A percentile compares a stretch with the other conserved stretches of the same genome.
These are phyloP conservation scores for Apogon hyalosoma DNA, from an alignment of 2,797 vertebrate genomes.

Conservation along the genomic window DNA sequence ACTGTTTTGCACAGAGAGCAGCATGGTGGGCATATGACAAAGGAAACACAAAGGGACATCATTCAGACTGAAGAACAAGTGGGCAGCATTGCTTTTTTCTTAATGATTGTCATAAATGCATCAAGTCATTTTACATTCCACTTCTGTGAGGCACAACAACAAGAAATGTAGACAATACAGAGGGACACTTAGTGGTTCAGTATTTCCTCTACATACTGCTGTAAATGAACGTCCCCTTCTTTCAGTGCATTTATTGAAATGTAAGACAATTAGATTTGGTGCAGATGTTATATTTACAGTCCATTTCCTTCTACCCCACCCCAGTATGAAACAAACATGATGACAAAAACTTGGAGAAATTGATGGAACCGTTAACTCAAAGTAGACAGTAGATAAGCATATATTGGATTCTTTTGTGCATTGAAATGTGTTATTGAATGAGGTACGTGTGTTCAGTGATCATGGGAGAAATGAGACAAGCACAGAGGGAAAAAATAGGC, in stretches of 20 bases:
- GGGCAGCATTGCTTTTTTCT: slow-evolving; percentile 29
- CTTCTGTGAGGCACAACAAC: slow-evolving; percentile 31
- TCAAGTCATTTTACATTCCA: slow-evolving; percentile 29
- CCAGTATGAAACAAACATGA: slow-evolving; percentile 19
- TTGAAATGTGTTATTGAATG: slow-evolving; percentile 47
- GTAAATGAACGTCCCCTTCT: not conserved
- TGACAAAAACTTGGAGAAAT: slow-evolving; percentile 25
- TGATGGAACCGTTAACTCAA: slow-evolving; percentile 21
- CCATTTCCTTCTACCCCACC: not conserved
- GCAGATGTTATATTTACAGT: slow-evolving; percentile 31
- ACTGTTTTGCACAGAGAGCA: slow-evolving; percentile 58
- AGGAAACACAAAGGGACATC: slow-evolving; percentile 39
- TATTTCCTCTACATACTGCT: slow-evolving; percentile 5
- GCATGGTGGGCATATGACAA: slow-evolving; percentile 54
- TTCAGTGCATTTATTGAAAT: slow-evolving; percentile 77
- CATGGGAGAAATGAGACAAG: slow-evolving; percentile 47
- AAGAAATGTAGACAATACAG: slow-evolving; percentile 42
- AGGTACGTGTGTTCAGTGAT: slow-evolving; percentile 57
- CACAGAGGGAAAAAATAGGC: slow-evolving; percentile 28
- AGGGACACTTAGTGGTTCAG: slow-evolving; percentile 11
- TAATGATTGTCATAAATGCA: slow-evolving; percentile 27
- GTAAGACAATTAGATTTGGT: slow-evolving; percentile 50
- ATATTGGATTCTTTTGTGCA: slow-evolving; percentile 55
- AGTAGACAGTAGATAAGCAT: slow-evolving; percentile 63
- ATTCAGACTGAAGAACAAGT: slow-evolving; percentile 32